Conservation (phyloP, 2,113 vertebrate species). For the Eudorcas thomsonii region DNA sequence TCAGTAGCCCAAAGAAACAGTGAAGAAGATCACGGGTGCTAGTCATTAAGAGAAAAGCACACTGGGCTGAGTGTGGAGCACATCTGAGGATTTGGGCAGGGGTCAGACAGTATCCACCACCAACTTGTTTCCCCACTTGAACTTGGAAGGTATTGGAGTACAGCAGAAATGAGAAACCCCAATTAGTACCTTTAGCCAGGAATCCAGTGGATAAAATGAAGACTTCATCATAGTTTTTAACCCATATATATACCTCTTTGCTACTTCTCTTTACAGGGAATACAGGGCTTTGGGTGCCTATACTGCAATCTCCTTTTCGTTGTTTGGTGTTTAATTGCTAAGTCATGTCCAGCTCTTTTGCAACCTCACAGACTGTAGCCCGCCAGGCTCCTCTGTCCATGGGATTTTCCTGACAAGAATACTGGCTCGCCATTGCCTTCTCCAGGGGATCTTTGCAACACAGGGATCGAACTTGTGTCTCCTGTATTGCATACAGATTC, state of each 20-base stretch:
- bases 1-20: not conserved
- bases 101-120: not conserved
- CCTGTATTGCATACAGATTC: not conserved
- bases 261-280: not conserved
- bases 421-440: not conserved
- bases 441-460: not conserved
- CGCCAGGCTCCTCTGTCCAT: not conserved
- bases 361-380: not conserved
- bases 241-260: not conserved
- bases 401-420: not conserved
- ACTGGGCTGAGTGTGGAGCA: not conserved
- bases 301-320: not conserved
- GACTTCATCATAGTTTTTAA: not conserved
- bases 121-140: not conserved
- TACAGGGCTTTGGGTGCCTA: not conserved
- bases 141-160: not conserved
- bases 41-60: not conserved
- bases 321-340: not conserved
- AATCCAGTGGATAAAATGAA: slow-evolving; percentile 9
- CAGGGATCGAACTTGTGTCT: not conserved
- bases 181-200: not conserved
- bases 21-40: not conserved
- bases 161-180: not conserved
- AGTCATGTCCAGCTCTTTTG: not conserved
- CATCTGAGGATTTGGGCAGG: not conserved